phyloP scores from a whole-genome alignment of 2,888 invertebrate species.

The Scaptomyza flava region DNA sequence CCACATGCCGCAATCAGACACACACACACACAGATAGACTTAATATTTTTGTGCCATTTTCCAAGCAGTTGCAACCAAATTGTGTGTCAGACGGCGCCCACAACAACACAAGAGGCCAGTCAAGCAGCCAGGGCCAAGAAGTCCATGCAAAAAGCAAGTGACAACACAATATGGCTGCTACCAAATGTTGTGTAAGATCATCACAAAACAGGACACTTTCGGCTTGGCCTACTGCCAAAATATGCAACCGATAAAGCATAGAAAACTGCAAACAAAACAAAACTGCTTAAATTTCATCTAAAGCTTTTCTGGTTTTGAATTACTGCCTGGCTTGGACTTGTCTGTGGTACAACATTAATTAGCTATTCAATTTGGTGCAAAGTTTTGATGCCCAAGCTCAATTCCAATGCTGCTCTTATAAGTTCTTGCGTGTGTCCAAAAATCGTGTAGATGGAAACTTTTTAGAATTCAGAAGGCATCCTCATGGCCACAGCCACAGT shows the following conservation, averaged over 20 bases:
- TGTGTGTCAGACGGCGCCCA: slow-evolving; percentile 44
- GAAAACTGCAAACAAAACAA: not conserved
- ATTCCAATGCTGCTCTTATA: slow-evolving; percentile 37
- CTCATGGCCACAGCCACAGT: not conserved
- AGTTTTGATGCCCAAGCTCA: slow-evolving; percentile 35
- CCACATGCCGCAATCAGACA: not conserved
- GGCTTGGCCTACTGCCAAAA: slow-evolving; percentile 60
- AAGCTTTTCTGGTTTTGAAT: slow-evolving; percentile 7
- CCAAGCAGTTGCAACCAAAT: slow-evolving; percentile 73
- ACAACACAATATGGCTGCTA: slow-evolving; percentile 60
- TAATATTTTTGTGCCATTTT: slow-evolving; percentile 54
- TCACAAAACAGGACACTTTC: slow-evolving; percentile 69
- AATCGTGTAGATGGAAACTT: slow-evolving; percentile 57
- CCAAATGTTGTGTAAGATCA: slow-evolving; percentile 67
- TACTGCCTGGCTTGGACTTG: slow-evolving; percentile 13
- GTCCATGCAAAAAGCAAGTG: slow-evolving; percentile 47
- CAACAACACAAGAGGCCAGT: slow-evolving; percentile 49
- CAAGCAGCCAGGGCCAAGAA: slow-evolving; percentile 50
- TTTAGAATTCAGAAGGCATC: slow-evolving; percentile 41
- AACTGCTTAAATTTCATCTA: slow-evolving; percentile 53
- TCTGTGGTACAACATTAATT: slow-evolving; percentile 62
- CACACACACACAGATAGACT: slow-evolving; percentile 19
- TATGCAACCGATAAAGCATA: slow-evolving; percentile 4
- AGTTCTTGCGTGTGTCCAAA: slow-evolving; percentile 59
- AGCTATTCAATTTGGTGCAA: slow-evolving; percentile 72